Evolutionary conservation across 1,140 invertebrate genomes (phyloP).

Genomic region (Mylabris phalerata): DNA sequence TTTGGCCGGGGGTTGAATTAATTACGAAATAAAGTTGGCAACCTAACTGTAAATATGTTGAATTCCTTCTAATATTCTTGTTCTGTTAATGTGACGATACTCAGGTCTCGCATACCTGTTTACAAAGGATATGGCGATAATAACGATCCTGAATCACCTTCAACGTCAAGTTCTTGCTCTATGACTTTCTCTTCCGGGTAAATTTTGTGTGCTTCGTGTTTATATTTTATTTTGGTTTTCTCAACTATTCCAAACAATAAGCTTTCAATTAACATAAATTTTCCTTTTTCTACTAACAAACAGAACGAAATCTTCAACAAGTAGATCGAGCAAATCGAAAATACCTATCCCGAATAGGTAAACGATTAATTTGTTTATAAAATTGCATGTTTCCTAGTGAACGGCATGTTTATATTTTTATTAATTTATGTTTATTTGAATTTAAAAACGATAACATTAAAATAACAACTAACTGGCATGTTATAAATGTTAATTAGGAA

Average conservation of each 20-base stretch:
- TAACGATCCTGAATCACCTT: constrained; percentile 39
- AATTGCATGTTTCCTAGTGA: not conserved
- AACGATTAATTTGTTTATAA: not conserved
- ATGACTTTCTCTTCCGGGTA: constrained; percentile 42
- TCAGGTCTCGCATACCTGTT: constrained; percentile 42
- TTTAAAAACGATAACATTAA: constrained; percentile 7
- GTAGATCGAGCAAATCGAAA: constrained; percentile 33
- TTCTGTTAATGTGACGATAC: not conserved
- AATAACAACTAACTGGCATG: constrained; percentile 39
- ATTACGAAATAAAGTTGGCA: not conserved
- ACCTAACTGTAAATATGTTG: not conserved
- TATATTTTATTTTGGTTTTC: not conserved
- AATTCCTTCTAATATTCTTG: not conserved
- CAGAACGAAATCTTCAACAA: constrained; percentile 32
- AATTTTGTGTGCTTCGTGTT: constrained; percentile 20
- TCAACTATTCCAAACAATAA: not conserved
- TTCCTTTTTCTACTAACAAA: constrained; percentile 20
- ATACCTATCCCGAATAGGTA: constrained; percentile 37
- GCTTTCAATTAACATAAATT: not conserved
- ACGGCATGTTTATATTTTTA: constrained; percentile 5
- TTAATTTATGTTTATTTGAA: not conserved
- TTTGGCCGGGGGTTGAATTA: no score
- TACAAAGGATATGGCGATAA: constrained; percentile 38
- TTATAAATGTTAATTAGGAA: constrained; percentile 39
- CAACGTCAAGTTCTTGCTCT: constrained; percentile 41